Base-by-base conservation (phyloP, 2,888 invertebrate species). In the Cinara cedri region DNA sequence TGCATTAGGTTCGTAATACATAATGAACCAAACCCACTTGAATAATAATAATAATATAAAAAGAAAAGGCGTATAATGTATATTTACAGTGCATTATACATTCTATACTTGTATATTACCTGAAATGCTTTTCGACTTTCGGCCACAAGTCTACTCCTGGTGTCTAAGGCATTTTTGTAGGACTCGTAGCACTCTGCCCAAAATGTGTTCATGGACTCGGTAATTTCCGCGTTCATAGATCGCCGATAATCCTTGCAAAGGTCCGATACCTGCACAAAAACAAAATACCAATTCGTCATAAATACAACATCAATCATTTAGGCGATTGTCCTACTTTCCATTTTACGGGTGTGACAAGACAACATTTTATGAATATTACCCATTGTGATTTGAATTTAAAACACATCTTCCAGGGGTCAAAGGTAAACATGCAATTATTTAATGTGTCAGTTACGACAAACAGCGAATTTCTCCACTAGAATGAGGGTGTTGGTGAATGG, bases 111-210 rank as follows among this genome's bases (percentile, higher is more conserved):
- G 57, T 54, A 54, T 62, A 63, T 81, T 81, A 88, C 88, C 85
- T 88, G 87, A 83, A 88, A 90, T 83, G 87, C 86, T 63, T 88
- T 86, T 82, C 89, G 88, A 83, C 89, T 89, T 81, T 89, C 88
- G 11, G 88, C 87, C 82, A 89, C 87, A 81, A 88, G 87, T 72
- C 87, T 85, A 82, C 88, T 88, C 13, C 89, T 86, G 81, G 86
- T 88, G 83, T 89, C 89, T 26, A 88, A 87, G 21, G 88, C 87
- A 9, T 87, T 85, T 86, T 89, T 90, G 83, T 89, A 88, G 1
- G 87, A 87, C 83, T 90, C 90, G 82, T 89, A 89, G 83, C 90
- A 89, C 82, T 89, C 88, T 19, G 88, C 88, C 89, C 90, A 90
- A 85, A 88, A 89, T 10, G 87, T 87, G 84, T 89, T 88, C 83